Percentiles rank a stretch among this genome's conserved stretches.
phyloP scores from a whole-genome alignment of 2,888 invertebrate genomes.

The Nematopogon swammerdamellus region DNA sequence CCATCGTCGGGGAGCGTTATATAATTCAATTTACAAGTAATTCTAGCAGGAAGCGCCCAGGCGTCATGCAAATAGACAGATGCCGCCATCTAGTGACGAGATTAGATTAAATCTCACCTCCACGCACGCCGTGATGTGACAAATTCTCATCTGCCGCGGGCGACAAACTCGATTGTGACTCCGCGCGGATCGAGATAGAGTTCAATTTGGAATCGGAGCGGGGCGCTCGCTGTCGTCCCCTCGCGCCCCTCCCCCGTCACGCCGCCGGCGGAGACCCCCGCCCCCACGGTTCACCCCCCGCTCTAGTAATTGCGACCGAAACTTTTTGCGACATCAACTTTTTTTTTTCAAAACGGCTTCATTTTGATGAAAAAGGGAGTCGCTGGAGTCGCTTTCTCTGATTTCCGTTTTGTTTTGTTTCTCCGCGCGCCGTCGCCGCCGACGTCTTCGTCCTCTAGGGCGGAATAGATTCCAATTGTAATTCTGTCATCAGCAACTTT shows the following conservation, averaged over 20 bases:
- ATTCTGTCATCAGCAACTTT: background rate
- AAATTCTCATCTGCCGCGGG: background rate
- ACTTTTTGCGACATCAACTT: background rate
- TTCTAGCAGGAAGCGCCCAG: background rate
- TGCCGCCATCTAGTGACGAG: background rate
- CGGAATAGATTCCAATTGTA: background rate
- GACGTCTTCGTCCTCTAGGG: background rate
- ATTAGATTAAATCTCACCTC: background rate
- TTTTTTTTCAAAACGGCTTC: background rate
- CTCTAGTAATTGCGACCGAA: background rate
- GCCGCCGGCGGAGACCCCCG: no score
- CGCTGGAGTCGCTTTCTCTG: background rate
- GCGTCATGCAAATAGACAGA: background rate
- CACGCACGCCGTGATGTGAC: background rate
- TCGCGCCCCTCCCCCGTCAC: no score
- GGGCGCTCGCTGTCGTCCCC: background rate
- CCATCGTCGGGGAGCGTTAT: background rate
- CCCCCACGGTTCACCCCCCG: background rate
- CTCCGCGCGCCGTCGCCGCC: background rate
- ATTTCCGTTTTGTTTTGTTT: background rate
- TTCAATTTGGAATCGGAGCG: background rate
- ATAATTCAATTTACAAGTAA: background rate
- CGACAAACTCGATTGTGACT: background rate
- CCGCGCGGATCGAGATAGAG: background rate
- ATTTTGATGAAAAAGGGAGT: background rate